Percentiles rank a stretch among this genome's conserved stretches.
These are phyloP conservation scores for Nycticebus coucang DNA, from an alignment of 2,113 vertebrate genomes.

Conservation along the genomic window DNA sequence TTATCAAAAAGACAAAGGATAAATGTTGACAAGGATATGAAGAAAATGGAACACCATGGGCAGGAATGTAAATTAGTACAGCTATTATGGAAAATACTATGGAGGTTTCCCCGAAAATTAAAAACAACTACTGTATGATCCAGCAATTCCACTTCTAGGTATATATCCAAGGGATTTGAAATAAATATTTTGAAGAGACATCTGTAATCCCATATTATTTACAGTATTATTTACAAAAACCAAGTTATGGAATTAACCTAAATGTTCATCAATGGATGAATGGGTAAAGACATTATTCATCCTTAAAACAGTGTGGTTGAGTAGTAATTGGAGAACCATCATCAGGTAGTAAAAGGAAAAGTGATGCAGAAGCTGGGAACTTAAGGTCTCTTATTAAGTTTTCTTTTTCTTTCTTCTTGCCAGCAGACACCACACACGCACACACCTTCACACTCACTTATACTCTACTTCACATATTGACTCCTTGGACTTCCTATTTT, in stretches of 20 bases:
- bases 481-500: background rate
- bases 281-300: background rate
- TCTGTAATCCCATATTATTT: background rate
- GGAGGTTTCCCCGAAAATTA: background rate
- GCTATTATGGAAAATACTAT: background rate
- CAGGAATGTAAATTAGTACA: background rate
- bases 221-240: background rate
- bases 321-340: background rate
- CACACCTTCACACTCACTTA: background rate
- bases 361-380: background rate
- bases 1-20: background rate
- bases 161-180: background rate
- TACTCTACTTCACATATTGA: background rate
- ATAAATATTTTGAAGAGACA: background rate
- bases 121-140: background rate
- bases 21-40: background rate
- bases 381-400: background rate
- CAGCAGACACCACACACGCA: background rate
- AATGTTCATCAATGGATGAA: background rate
- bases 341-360: background rate
- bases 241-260: background rate
- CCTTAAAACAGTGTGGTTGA: background rate
- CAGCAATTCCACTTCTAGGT: background rate
- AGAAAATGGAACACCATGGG: background rate
- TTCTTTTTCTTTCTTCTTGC: slow-evolving; percentile 6